phyloP scores from a whole-genome alignment of 2,888 invertebrate species.

The Ornithoptera alexandrae region DNA sequence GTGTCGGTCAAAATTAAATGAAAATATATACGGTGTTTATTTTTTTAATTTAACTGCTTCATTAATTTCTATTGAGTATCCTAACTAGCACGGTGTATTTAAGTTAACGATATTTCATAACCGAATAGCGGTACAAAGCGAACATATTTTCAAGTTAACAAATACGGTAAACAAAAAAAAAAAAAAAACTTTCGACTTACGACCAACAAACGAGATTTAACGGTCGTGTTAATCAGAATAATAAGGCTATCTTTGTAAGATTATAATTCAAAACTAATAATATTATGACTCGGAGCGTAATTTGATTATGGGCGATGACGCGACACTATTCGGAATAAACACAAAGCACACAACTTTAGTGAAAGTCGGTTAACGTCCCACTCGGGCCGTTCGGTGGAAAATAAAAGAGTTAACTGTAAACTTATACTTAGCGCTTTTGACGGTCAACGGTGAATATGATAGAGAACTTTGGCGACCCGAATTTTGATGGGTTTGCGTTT shows the following conservation, averaged over 20 bases:
- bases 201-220: constrained; percentile 11
- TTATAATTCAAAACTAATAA: constrained; percentile 28
- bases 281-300: constrained; percentile 28
- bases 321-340: constrained; percentile 22
- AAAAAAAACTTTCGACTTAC: not conserved
- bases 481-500: not conserved
- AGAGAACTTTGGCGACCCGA: constrained; percentile 5
- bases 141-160: constrained; percentile 1
- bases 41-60: not conserved
- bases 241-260: constrained; percentile 24
- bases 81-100: not conserved
- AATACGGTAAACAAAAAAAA: not conserved
- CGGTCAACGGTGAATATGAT: constrained; percentile 3
- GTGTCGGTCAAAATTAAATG: too few species aligned
- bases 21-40: too few species aligned
- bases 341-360: constrained; percentile 26
- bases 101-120: not conserved
- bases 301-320: constrained; percentile 30
- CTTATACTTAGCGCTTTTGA: constrained; percentile 8
- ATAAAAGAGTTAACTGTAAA: constrained; percentile 28
- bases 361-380: constrained; percentile 29
- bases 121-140: not conserved
- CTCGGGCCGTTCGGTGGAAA: constrained; percentile 26
- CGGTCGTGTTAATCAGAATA: constrained; percentile 17
- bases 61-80: too few species aligned